phyloP scores from a whole-genome alignment of 2,888 invertebrate genomes.

The Drosophila koepferae region DNA sequence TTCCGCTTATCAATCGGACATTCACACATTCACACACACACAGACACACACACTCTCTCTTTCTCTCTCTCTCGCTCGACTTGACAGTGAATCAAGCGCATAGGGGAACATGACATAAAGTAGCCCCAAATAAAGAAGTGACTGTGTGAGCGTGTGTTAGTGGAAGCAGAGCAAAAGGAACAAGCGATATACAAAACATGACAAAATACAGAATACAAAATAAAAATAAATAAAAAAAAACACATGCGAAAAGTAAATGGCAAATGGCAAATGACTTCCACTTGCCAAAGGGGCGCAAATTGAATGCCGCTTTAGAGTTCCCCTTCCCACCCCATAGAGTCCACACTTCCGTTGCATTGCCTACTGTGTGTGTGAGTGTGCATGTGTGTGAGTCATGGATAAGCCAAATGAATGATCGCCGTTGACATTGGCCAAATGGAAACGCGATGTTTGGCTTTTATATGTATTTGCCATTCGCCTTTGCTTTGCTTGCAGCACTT shows the following conservation, averaged over 20 bases:
- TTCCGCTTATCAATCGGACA: slow-evolving; percentile 56
- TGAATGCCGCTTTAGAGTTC: slow-evolving; percentile 26
- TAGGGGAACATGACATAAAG: slow-evolving; percentile 41
- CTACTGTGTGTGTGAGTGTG: slow-evolving; percentile 8
- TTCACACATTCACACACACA: slow-evolving; percentile 1
- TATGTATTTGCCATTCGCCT: slow-evolving; percentile 21
- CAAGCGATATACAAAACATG: slow-evolving; percentile 34
- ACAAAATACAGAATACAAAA: slow-evolving; percentile 11
- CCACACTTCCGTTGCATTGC: slow-evolving; percentile 60
- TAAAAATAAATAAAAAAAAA: slow-evolving; percentile 19
- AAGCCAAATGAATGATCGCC: slow-evolving; percentile 71
- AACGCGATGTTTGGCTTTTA: slow-evolving; percentile 42
- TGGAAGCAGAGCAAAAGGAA: slow-evolving; percentile 35
- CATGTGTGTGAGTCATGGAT: slow-evolving; percentile 64
- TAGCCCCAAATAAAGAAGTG: slow-evolving; percentile 46
- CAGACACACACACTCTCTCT: neutral
- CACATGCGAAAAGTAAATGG: slow-evolving; percentile 57
- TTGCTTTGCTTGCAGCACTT: slow-evolving; percentile 37
- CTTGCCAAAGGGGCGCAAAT: slow-evolving; percentile 56
- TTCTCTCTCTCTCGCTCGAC: neutral
- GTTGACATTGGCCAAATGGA: slow-evolving; percentile 69
- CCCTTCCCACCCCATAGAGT: slow-evolving; percentile 9
- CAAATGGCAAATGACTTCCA: slow-evolving; percentile 55
- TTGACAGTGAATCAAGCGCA: slow-evolving; percentile 49
- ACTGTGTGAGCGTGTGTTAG: slow-evolving; percentile 25